Evolutionary conservation across 2,888 invertebrate genomes (phyloP).

Genomic region (Scaptomyza caliginosa): DNA sequence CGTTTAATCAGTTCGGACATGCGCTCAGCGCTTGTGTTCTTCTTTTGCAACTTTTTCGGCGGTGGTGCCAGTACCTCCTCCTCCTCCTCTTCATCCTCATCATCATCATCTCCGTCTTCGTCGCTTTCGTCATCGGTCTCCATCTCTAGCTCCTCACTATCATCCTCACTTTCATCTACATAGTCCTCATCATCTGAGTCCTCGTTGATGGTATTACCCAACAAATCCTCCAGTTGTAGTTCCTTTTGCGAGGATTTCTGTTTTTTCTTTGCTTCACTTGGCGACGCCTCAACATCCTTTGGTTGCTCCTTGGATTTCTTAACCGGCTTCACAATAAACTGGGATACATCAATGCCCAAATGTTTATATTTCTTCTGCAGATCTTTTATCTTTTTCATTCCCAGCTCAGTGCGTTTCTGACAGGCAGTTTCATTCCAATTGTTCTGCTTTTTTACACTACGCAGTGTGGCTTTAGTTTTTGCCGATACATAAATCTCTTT

Average conservation of each 20-base stretch:
- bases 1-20: conserved; percentile 68
- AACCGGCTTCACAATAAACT: conserved; percentile 60
- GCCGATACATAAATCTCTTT: conserved; percentile 79
- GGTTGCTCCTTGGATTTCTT: conserved; percentile 44
- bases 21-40: conserved; percentile 60
- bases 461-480: conserved; percentile 67
- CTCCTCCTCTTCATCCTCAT: conserved; percentile 30
- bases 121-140: conserved; percentile 23
- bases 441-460: conserved; percentile 70
- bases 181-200: conserved; percentile 82
- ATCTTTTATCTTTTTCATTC: conserved; percentile 69
- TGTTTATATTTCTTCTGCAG: conserved; percentile 77
- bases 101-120: conserved; percentile 31
- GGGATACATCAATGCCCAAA: conserved; percentile 78
- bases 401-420: conserved; percentile 73
- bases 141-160: conserved; percentile 12
- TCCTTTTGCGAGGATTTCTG: conserved; percentile 36
- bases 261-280: conserved; percentile 46
- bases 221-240: conserved; percentile 69
- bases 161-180: conserved; percentile 39
- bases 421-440: conserved; percentile 78
- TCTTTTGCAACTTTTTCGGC: conserved; percentile 37
- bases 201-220: conserved; percentile 79
- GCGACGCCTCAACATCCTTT: background rate
- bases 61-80: conserved; percentile 23